Percentiles rank a stretch among this genome's conserved stretches.
These are phyloP conservation scores for Orestias chungarensis DNA, from an alignment of 2,797 vertebrate species.

Conservation along the genomic window DNA sequence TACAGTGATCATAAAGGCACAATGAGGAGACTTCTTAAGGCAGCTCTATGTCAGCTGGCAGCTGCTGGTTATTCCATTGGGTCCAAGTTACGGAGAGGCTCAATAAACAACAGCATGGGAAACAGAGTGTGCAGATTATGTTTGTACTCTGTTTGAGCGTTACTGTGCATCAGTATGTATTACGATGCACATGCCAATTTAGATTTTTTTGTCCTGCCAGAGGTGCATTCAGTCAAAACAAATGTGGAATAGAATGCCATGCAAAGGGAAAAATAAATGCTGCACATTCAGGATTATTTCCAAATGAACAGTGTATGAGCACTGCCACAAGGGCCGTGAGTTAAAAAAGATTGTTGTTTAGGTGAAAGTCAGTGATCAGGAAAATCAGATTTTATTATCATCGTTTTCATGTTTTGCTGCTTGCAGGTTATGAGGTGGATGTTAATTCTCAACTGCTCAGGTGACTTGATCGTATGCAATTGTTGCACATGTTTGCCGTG, in stretches of 20 bases:
- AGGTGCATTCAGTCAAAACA: slow-evolving; percentile 26
- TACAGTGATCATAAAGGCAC: slow-evolving; percentile 74
- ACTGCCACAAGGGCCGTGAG: slow-evolving; percentile 30
- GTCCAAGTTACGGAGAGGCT: slow-evolving; percentile 69
- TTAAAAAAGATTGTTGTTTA: slow-evolving; percentile 29
- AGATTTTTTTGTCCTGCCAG: slow-evolving; percentile 8
- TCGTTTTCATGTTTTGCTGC: slow-evolving; percentile 34
- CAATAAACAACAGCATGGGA: slow-evolving; percentile 69
- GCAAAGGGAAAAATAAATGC: slow-evolving; percentile 19
- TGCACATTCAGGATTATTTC: slow-evolving; percentile 20
- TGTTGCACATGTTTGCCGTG: slow-evolving; percentile 1
- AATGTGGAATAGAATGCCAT: slow-evolving; percentile 1
- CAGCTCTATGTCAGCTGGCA: slow-evolving; percentile 74
- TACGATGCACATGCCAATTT: slow-evolving; percentile 11
- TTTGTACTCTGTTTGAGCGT: slow-evolving; percentile 34
- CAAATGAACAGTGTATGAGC: slow-evolving; percentile 14
- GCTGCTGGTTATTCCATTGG: slow-evolving; percentile 71
- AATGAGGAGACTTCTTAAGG: slow-evolving; percentile 69
- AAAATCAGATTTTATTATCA: slow-evolving; percentile 51
- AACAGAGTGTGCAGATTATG: slow-evolving; percentile 50
- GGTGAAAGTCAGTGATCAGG: slow-evolving; percentile 37
- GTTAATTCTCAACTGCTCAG: slow-evolving; percentile 43
- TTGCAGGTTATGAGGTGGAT: slow-evolving; percentile 51
- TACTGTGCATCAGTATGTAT: slow-evolving; percentile 15
- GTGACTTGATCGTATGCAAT: slow-evolving; percentile 41